Percentiles rank a stretch among this genome's conserved stretches.
These are phyloP conservation scores for Gortyna flavago DNA, from an alignment of 2,888 invertebrate genomes.

Conservation along the genomic window DNA sequence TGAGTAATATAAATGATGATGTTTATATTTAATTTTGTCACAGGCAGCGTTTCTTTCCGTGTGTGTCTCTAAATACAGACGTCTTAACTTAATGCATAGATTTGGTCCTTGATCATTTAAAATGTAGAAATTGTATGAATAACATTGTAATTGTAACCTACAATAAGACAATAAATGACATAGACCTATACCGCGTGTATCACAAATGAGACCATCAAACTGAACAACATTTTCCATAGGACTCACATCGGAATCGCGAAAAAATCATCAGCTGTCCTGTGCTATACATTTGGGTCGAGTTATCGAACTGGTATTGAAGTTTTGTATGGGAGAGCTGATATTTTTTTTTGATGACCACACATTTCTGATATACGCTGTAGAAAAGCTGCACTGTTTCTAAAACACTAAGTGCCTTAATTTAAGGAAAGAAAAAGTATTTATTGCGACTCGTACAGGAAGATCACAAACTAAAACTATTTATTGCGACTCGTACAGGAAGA, in stretches of 20 bases:
- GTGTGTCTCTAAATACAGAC: conserved; percentile 7
- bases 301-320: neutral
- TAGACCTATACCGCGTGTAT: neutral
- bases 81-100: neutral
- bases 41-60: neutral
- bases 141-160: neutral
- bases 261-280: neutral
- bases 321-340: neutral
- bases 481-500: no score
- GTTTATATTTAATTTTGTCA: neutral
- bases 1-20: conserved; percentile 6
- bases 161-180: neutral
- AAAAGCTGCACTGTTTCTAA: neutral
- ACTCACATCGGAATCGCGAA: neutral
- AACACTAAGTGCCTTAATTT: no score
- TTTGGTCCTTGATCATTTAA: neutral
- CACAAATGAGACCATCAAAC: neutral
- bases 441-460: no score
- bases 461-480: no score
- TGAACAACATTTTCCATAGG: neutral
- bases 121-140: neutral
- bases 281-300: neutral
- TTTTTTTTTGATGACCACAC: neutral
- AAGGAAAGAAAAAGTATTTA: no score
- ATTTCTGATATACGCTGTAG: neutral